Conservation (phyloP, 2,113 vertebrate species). For the Myocastor coypus region DNA sequence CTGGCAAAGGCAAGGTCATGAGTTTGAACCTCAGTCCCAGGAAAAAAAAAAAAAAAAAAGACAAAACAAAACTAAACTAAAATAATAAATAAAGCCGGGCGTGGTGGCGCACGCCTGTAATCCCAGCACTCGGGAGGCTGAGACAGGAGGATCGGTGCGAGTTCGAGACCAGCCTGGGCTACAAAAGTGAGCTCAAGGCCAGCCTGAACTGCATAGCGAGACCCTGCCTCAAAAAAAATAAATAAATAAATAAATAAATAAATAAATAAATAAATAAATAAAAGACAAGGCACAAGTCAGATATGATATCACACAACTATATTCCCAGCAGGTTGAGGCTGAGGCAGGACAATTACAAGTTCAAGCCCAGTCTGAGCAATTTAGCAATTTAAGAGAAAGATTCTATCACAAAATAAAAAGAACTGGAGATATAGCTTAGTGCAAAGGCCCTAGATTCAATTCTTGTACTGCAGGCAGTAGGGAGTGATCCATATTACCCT, state of each 20-base stretch:
- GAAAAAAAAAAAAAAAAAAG: too few relatives aligned
- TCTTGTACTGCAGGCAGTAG: neutral
- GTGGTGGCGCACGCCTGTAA: too few relatives aligned
- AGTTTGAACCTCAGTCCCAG: too few relatives aligned
- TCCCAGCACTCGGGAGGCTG: too few relatives aligned
- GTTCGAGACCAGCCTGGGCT: too few relatives aligned
- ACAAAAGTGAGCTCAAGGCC: too few relatives aligned
- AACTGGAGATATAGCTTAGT: neutral
- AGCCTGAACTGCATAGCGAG: too few relatives aligned
- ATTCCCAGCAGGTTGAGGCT: neutral
- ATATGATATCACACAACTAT: neutral
- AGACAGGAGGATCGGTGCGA: too few relatives aligned
- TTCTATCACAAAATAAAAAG: neutral
- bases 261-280: too few relatives aligned
- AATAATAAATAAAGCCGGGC: neutral
- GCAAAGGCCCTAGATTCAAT: neutral
- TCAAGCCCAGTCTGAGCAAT: neutral
- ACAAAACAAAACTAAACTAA: neutral
- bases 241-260: too few relatives aligned
- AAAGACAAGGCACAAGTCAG: neutral
- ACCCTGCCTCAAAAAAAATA: too few relatives aligned
- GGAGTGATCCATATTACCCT: neutral
- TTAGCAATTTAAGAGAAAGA: neutral
- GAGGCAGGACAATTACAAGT: neutral
- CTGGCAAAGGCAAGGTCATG: too few relatives aligned